Base-by-base conservation (phyloP, 92 coral and sea anemone species). In the Zoanthus solanderi region DNA sequence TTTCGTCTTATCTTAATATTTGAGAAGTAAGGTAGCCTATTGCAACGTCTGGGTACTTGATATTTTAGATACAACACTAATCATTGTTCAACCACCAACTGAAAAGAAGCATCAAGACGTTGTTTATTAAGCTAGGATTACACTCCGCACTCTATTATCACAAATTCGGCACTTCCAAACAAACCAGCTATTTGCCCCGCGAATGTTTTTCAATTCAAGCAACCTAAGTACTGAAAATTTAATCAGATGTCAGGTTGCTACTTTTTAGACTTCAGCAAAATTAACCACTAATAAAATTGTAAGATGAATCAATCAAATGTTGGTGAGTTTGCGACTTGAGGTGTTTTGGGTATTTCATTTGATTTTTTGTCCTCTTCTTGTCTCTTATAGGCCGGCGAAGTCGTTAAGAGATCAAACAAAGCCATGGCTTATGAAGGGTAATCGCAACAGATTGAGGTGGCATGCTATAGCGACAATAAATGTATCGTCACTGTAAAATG, bases 381-480 rank as follows among this genome's bases (percentile, higher is more conserved):
- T 81, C 63, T 81, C 61, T 66, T 44, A 81, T 81, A 81, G 85
- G 85, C 52, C 61, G 29, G 28, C 75, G 73, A 53, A 30, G 47
- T 75, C 76, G 75, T 81, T 81, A 81, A 66, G 15, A 71, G 85
- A 81, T 81, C 67, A 81, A 65, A 65, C 75, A 67, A 81, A 81
- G 57, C 85, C 85, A 47, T 3, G 65, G 11, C 74, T 66, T 66
- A 13, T 6, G 68, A 16, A 45, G 17, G 61, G 29, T 63, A 46
- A 58, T 75, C 61, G 45, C 16, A 60, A 66, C 45, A 32, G 75
- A 46, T 47, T 14, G 75, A 81, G 85, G 75, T 66, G 42, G 58
- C 46, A 23, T 18, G 73, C 75, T 44, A 18, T 66, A 80, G 47
- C 44, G 60, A 65, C 85, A 81, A 81, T 58, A 81, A 81, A 46